Evolutionary conservation across 2,113 vertebrate species (phyloP), one percentile per base, ranked within the genome.

Genomic region (Scophthalmus maximus): DNA sequence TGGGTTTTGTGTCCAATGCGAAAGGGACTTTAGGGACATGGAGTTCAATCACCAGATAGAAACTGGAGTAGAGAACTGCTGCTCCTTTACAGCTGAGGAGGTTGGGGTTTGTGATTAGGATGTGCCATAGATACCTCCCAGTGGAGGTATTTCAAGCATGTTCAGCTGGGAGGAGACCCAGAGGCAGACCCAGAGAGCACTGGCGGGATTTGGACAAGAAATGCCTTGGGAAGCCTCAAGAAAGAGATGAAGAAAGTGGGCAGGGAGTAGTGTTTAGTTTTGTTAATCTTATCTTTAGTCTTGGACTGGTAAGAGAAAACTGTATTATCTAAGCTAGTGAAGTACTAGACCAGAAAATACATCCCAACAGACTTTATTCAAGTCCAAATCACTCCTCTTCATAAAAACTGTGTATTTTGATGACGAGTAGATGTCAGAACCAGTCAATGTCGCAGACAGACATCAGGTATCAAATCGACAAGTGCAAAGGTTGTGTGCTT

Each of bases 171-270:
- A 66, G 44, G n/a, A 61, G 23, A 70, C 51, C 56, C n/a, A 12
- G 46, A 60, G 36, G 69, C 60, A 59, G 57, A 58, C 40, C 52
- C 7, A 17, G 52, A 76, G 58, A 36, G 68, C 30, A 29, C 47
- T 52, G 49, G 27, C 40, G 64, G 47, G 55, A 68, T 68, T 53
- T 52, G 49, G 75, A 30, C 29, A 56, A n/a, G 51, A 42, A 65
- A 68, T 69, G 68, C 30, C 47, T 51, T 68, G 17, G 15, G 53
- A 52, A 44, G n/a, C 25, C 20, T 3, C 29, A 6, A 11, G 11
- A 8, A 73, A 32, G 26, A 57, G 18, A 30, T 76, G 44, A 46
- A 58, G 10, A 46, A 53, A 36, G n/a, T 51, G 18, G 10, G 18
- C 30, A 67, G 15, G 27, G 29, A 32, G 27, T 5, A 5, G 29